A percentile compares a stretch with the other conserved stretches of the same genome.
phyloP scores from a whole-genome alignment of 2,797 vertebrate genomes.

The Dryobates pubescens region DNA sequence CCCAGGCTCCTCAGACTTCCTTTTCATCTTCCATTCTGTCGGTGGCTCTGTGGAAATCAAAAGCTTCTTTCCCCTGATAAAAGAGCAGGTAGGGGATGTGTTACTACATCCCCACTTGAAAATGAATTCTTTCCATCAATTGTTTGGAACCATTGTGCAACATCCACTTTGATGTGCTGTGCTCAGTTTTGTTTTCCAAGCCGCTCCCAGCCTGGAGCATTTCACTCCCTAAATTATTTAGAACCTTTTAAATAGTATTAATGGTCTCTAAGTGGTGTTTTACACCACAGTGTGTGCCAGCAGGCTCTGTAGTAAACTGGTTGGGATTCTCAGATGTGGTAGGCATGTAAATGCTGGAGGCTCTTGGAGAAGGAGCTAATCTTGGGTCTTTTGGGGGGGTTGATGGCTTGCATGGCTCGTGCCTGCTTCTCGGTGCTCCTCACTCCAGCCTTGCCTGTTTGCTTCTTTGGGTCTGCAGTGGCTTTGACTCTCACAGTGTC shows the following conservation, averaged over 20 bases:
- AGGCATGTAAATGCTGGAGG: not conserved
- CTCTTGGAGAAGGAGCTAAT: fast-evolving
- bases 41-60: not conserved
- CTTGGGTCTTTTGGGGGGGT: not conserved
- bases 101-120: not conserved
- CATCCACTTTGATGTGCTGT: not conserved
- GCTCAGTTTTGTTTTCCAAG: not conserved
- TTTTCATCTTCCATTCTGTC: not conserved
- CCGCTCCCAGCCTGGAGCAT: not conserved
- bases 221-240: not conserved
- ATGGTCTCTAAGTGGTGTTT: not conserved
- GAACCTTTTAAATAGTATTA: not conserved
- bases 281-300: not conserved
- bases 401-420: not conserved
- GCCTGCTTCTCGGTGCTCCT: not conserved
- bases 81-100: not conserved
- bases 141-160: not conserved
- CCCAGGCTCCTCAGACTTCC: not conserved
- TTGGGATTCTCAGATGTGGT: not conserved
- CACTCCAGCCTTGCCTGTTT: not conserved
- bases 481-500: not conserved
- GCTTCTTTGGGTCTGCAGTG: not conserved
- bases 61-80: not conserved
- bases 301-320: not conserved
- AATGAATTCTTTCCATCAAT: not conserved